Evolutionary conservation across 2,797 vertebrate genomes (phyloP).

Genomic region (Coracias cyanogaster): DNA sequence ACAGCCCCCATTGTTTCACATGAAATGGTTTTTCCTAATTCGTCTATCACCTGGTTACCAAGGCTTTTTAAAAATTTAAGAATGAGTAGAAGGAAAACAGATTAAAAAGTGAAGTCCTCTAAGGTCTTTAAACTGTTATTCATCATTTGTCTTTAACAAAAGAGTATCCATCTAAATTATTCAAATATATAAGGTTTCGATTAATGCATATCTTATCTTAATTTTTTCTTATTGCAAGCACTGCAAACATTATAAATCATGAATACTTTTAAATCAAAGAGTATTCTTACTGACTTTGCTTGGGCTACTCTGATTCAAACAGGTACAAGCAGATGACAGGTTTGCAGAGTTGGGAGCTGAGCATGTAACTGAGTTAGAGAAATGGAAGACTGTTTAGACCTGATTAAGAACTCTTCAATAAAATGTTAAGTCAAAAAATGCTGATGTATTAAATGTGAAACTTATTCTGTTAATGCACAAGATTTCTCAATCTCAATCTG

Average conservation of each 20-base stretch:
- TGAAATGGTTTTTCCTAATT: background rate
- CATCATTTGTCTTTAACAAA: background rate
- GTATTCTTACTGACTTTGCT: background rate
- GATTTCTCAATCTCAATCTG: background rate
- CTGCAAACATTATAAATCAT: background rate
- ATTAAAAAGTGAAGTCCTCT: background rate
- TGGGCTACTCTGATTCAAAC: background rate
- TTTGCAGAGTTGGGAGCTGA: background rate
- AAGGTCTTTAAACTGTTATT: background rate
- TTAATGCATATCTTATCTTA: background rate
- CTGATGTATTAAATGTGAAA: background rate
- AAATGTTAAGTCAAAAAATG: background rate
- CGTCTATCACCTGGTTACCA: background rate
- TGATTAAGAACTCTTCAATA: background rate
- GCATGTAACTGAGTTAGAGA: background rate
- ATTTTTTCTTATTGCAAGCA: background rate
- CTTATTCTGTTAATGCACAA: background rate
- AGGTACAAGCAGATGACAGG: background rate
- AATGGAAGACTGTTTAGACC: background rate
- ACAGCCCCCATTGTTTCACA: background rate
- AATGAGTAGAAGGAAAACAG: background rate
- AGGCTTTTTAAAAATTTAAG: background rate
- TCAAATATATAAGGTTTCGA: background rate
- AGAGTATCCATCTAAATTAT: background rate
- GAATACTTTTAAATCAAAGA: background rate